Evolutionary conservation across 1,140 invertebrate species (phyloP).

Genomic region (Trichoplusia ni): DNA sequence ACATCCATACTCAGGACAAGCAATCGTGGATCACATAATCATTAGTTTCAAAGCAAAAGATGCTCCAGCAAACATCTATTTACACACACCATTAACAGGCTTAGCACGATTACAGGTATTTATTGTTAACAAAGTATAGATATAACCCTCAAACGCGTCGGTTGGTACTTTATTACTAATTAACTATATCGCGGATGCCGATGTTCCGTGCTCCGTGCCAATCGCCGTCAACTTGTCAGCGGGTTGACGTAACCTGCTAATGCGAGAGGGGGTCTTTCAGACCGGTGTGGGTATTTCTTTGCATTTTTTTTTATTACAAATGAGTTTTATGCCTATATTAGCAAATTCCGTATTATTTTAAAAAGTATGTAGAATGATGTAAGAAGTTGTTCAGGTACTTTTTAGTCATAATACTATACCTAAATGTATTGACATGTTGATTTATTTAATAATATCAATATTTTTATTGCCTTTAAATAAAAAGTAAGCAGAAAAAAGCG

Average conservation of each 20-base stretch:
- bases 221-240: conserved; percentile 52
- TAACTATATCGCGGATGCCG: conserved; percentile 50
- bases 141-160: conserved; percentile 32
- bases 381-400: too few relatives aligned
- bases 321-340: too few relatives aligned
- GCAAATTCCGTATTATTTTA: too few relatives aligned
- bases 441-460: too few relatives aligned
- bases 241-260: conserved; percentile 37
- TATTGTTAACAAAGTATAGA: conserved; percentile 29
- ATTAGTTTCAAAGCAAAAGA: too few relatives aligned
- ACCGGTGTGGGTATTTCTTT: neutral
- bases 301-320: neutral
- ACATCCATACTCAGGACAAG: too few relatives aligned
- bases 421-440: too few relatives aligned
- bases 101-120: conserved; percentile 14
- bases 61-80: neutral
- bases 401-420: too few relatives aligned
- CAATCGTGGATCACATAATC: too few relatives aligned
- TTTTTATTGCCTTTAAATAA: too few relatives aligned
- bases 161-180: conserved; percentile 48
- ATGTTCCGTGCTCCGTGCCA: conserved; percentile 39
- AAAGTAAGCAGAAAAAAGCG: too few relatives aligned
- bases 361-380: too few relatives aligned
- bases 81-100: neutral
- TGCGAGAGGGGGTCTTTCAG: neutral